A percentile compares a stretch with the other conserved stretches of the same genome.
phyloP scores from a whole-genome alignment of 2,797 vertebrate species.

The Acanthopagrus latus region DNA sequence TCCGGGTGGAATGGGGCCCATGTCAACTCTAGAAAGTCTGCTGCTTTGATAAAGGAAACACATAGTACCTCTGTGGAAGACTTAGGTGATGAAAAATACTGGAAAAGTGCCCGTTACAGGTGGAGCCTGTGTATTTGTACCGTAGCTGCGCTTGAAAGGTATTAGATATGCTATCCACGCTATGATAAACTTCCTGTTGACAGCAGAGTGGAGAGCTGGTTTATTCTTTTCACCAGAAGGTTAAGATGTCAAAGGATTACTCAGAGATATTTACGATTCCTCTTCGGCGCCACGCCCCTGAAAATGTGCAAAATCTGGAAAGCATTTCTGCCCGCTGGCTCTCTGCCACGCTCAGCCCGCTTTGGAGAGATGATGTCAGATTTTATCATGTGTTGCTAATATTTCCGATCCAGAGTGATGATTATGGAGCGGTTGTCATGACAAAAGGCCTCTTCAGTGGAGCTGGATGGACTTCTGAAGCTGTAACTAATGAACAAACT shows the following conservation, averaged over 20 bases:
- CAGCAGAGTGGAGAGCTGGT: slow-evolving; percentile 41
- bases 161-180: slow-evolving; percentile 26
- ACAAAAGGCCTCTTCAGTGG: slow-evolving; percentile 77
- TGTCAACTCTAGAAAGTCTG: slow-evolving; percentile 36
- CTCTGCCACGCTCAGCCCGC: slow-evolving; percentile 30
- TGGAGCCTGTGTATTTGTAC: slow-evolving; percentile 8
- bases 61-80: slow-evolving; percentile 25
- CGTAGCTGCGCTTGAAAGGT: slow-evolving; percentile 8
- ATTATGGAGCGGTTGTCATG: slow-evolving; percentile 68
- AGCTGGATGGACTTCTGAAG: slow-evolving; percentile 49
- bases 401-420: slow-evolving; percentile 74
- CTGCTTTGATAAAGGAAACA: slow-evolving; percentile 46
- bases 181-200: slow-evolving; percentile 61
- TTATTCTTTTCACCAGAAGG: slow-evolving; percentile 43
- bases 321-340: slow-evolving; percentile 62
- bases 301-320: slow-evolving; percentile 77
- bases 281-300: slow-evolving; percentile 49
- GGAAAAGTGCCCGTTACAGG: background rate
- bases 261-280: slow-evolving; percentile 63
- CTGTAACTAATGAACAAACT: slow-evolving; percentile 73
- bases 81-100: slow-evolving; percentile 25
- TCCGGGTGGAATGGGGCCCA: slow-evolving; percentile 39
- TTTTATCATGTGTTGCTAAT: slow-evolving; percentile 77
- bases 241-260: slow-evolving; percentile 60
- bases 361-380: slow-evolving; percentile 79